A percentile compares a stretch with the other conserved stretches of the same genome.
phyloP scores from a whole-genome alignment of 1,140 invertebrate species.

The Diorhabda sublineata region DNA sequence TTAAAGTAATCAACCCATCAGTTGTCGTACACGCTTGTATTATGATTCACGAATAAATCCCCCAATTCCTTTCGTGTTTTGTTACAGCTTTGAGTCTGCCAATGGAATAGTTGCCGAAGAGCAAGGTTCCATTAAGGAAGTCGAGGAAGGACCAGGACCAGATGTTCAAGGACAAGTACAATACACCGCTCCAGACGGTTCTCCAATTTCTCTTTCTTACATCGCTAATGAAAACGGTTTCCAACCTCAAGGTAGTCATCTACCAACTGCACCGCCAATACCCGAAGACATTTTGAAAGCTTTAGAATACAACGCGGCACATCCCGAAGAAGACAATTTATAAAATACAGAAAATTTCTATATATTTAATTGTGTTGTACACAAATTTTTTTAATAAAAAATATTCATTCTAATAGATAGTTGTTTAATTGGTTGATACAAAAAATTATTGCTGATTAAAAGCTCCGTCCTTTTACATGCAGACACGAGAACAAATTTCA shows the following conservation, averaged over 20 bases:
- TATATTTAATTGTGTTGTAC: too few species aligned
- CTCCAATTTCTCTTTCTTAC: constrained; percentile 51
- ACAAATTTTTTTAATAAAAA: too few species aligned
- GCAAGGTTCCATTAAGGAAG: constrained; percentile 56
- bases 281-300: constrained; percentile 50
- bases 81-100: constrained; percentile 60
- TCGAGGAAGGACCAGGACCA: constrained; percentile 37
- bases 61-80: background rate
- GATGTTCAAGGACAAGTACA: constrained; percentile 36
- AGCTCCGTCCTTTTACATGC: too few species aligned
- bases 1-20: too few species aligned
- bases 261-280: constrained; percentile 57
- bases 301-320: constrained; percentile 51
- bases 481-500: too few species aligned
- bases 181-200: constrained; percentile 57
- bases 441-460: too few species aligned
- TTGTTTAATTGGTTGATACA: too few species aligned
- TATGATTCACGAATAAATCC: too few species aligned
- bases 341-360: too few species aligned
- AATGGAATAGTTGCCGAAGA: constrained; percentile 65
- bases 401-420: too few species aligned
- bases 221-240: constrained; percentile 57
- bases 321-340: constrained; percentile 44
- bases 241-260: constrained; percentile 55
- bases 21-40: too few species aligned